Conservation (phyloP, 2,797 vertebrate species). For the Pantherophis vulpinus region DNA sequence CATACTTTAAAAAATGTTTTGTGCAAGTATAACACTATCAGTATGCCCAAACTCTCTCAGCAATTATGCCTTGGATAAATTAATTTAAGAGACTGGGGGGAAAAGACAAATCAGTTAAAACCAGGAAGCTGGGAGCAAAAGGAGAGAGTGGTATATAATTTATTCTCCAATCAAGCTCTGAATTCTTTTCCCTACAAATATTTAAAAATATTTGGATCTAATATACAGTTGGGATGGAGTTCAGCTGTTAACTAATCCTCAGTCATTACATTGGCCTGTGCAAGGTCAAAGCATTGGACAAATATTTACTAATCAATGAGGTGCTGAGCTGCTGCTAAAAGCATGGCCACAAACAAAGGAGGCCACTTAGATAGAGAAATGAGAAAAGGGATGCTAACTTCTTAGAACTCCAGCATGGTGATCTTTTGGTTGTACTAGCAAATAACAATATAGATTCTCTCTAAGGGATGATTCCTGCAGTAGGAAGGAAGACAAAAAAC, state of each 20-base stretch:
- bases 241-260: constrained; percentile 38
- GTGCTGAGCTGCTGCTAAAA: constrained; percentile 7
- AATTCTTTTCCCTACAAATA: constrained; percentile 33
- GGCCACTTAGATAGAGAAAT: background rate
- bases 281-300: constrained; percentile 26
- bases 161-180: constrained; percentile 19
- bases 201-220: constrained; percentile 39
- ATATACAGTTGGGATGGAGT: constrained; percentile 21
- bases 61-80: background rate
- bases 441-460: background rate
- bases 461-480: background rate
- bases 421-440: background rate
- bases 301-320: constrained; percentile 41
- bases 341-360: background rate
- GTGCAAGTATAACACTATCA: background rate
- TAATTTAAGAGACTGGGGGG: background rate
- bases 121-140: background rate
- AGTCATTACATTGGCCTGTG: constrained; percentile 12
- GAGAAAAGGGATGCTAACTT: background rate
- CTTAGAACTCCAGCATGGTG: background rate
- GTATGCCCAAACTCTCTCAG: background rate
- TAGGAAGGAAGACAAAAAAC: background rate
- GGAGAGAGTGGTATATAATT: constrained; percentile 1
- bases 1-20: background rate
- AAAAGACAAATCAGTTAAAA: background rate